Percentiles rank a stretch among this genome's conserved stretches.
phyloP scores from a whole-genome alignment of 1,140 invertebrate genomes.

The Drosophila pandora region DNA sequence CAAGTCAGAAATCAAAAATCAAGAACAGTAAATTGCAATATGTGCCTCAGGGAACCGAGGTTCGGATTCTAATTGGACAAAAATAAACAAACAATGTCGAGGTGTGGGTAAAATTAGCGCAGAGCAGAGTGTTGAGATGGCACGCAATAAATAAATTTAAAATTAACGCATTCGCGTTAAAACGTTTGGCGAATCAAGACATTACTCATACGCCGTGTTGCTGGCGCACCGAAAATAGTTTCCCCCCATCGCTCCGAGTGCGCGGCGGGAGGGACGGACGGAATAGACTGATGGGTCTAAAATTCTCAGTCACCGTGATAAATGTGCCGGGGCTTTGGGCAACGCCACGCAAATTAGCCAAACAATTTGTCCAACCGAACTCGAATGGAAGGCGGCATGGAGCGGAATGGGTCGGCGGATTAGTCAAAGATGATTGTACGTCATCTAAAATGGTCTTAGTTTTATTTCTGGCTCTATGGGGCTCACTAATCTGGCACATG shows the following conservation, averaged over 20 bases:
- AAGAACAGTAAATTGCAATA: neutral
- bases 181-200: slow-evolving; percentile 76
- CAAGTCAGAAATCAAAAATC: neutral
- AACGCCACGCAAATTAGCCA: slow-evolving; percentile 72
- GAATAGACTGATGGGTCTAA: slow-evolving; percentile 11
- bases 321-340: slow-evolving; percentile 63
- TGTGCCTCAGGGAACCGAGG: neutral
- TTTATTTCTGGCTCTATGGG: neutral
- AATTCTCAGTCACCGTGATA: slow-evolving; percentile 59
- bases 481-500: neutral
- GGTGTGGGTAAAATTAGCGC: slow-evolving; percentile 60
- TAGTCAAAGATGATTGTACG: slow-evolving; percentile 9
- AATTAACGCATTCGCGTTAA: slow-evolving; percentile 41
- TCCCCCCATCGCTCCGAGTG: neutral
- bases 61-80: slow-evolving; percentile 8
- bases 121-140: slow-evolving; percentile 15
- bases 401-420: neutral
- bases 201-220: slow-evolving; percentile 75
- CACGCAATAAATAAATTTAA: slow-evolving; percentile 70
- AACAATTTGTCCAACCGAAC: slow-evolving; percentile 67
- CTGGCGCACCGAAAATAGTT: slow-evolving; percentile 57
- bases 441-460: neutral
- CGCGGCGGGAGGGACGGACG: slow-evolving; percentile 25
- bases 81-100: slow-evolving; percentile 43
- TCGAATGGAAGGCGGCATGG: slow-evolving; percentile 11